Evolutionary conservation across 2,888 invertebrate species (phyloP).

Genomic region (Tubiluchus corallicola): DNA sequence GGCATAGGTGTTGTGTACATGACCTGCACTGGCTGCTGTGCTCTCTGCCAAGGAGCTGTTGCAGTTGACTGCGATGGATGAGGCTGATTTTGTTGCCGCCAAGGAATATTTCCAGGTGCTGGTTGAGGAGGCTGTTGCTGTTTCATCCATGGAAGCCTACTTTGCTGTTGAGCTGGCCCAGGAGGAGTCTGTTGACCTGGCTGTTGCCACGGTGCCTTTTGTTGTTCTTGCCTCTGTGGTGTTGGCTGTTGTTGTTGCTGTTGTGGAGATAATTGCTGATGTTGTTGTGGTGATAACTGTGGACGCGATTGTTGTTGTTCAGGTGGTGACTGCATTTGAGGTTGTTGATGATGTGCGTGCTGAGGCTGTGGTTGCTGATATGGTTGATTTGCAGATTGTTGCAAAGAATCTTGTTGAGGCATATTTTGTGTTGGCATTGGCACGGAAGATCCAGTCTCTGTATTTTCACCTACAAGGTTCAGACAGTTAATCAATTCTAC

Average conservation of each 20-base stretch:
- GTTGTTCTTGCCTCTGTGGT: conserved; percentile 1
- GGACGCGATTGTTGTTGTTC: neutral
- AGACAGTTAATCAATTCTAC: too few relatives aligned
- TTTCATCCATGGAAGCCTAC: neutral
- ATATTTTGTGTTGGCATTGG: too few relatives aligned
- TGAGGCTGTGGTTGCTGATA: neutral
- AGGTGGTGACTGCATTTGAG: neutral
- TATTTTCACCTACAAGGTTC: too few relatives aligned
- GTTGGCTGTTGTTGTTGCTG: neutral
- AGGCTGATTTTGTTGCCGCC: too few relatives aligned
- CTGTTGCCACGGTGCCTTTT: neutral
- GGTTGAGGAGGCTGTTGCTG: neutral
- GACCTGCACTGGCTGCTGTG: too few relatives aligned
- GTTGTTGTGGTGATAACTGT: neutral
- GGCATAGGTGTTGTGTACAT: too few relatives aligned
- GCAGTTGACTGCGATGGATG: too few relatives aligned
- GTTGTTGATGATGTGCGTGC: neutral
- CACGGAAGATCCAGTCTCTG: too few relatives aligned
- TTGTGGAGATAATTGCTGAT: neutral
- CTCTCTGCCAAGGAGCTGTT: too few relatives aligned
- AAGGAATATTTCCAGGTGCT: too few relatives aligned
- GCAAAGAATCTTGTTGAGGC: neutral
- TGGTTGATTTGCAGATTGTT: neutral
- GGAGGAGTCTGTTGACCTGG: too few relatives aligned
- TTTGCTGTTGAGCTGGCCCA: too few relatives aligned